Conservation (phyloP, 2,113 vertebrate species). For the Natator depressus region DNA sequence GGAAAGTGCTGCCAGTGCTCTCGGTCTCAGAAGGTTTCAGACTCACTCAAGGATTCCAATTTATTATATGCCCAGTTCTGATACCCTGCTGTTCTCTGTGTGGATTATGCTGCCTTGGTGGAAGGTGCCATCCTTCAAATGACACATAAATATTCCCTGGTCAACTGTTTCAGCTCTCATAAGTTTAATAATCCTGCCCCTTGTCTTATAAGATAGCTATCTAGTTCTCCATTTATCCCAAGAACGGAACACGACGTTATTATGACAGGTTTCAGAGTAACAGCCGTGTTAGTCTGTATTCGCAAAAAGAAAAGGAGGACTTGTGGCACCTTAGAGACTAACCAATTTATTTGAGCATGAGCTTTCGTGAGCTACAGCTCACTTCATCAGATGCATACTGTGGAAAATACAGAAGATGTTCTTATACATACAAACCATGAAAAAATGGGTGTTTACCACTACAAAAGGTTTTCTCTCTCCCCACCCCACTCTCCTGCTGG, state of each 20-base stretch:
- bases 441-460: too few relatives aligned
- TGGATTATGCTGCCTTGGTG: constrained; percentile 51
- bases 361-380: too few relatives aligned
- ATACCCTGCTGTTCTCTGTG: constrained; percentile 60
- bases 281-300: too few relatives aligned
- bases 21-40: constrained; percentile 52
- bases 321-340: too few relatives aligned
- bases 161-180: constrained; percentile 56
- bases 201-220: constrained; percentile 13
- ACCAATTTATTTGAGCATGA: too few relatives aligned
- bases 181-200: constrained; percentile 14
- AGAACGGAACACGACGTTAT: not conserved
- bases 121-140: constrained; percentile 59
- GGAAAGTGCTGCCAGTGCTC: constrained; percentile 44
- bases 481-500: too few relatives aligned
- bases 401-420: too few relatives aligned
- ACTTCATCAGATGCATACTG: too few relatives aligned
- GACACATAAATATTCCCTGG: constrained; percentile 44
- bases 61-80: constrained; percentile 59
- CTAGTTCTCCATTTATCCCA: not conserved
- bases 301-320: too few relatives aligned
- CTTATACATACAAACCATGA: too few relatives aligned
- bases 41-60: constrained; percentile 61
- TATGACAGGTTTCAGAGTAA: too few relatives aligned
- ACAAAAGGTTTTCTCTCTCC: too few relatives aligned